Evolutionary conservation across 2,888 invertebrate genomes (phyloP), one percentile per base, ranked within the genome.

Genomic region (Mesochorus sp.): DNA sequence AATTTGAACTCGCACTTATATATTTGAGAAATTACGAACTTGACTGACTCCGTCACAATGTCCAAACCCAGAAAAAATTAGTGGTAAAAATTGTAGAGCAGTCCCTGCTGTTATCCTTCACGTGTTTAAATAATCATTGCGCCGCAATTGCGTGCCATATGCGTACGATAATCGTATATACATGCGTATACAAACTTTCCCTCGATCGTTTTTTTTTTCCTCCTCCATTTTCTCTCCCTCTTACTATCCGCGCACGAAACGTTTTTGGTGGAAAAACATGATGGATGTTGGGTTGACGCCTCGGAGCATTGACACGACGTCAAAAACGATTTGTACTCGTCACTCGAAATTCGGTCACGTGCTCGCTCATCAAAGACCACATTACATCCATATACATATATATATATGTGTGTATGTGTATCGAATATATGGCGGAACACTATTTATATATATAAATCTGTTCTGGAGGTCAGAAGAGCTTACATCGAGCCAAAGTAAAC

Each of bases 321-420:
- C 80, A 80, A 76, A 79, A 80, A 49, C 81, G 76, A 80, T 82
- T 80, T 81, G 75, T 81, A 81, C 81, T 73, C 74, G 75, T 77
- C 78, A 66, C 71, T 73, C 53, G 78, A 71, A 80, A 73, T 62
- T 72, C 70, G 81, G 81, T 76, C 81, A 78, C 77, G 80, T 74
- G 81, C 70, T 64, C 47, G 37, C 37, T 64, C 55, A 21, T 26
- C 57, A 59, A 49, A 31, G 34, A 47, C 19, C 39, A 37, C 44
- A 17, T 39, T 53, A 10, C 31, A 17, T 3, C 14, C 14, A 14
- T 47, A 12, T 28, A 8, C 24, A 68, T n/a, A 24, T 24, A n/a
- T 5, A 34, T n/a, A 47, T 14, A 10, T 57, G 53, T 26, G 26
- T 17, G 28, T 31, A 42, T 17, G 6, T 14, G 17, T 14, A 14